These are phyloP conservation scores for Pyrochroa serraticornis DNA, from an alignment of 2,888 invertebrate genomes.

Conservation along the genomic window DNA sequence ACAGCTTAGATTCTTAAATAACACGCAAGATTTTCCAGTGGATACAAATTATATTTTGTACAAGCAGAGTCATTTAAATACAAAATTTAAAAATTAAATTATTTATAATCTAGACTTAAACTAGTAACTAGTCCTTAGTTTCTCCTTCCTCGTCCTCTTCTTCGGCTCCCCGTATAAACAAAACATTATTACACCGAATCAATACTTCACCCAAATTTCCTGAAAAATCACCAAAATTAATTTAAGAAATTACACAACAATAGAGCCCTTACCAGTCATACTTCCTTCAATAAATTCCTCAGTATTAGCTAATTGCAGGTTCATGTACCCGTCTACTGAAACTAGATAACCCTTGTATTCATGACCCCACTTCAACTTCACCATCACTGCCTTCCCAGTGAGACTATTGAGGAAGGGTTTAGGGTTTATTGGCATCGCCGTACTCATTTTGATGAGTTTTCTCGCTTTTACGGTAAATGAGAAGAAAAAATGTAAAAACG, in stretches of 20 bases:
- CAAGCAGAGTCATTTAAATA: background rate
- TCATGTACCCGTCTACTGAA: slow-evolving; percentile 99
- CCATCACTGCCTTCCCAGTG: slow-evolving; percentile 96
- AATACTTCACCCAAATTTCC: slow-evolving; percentile 90
- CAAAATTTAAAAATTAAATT: background rate
- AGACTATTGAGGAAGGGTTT: slow-evolving; percentile 98
- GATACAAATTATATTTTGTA: too few relatives aligned
- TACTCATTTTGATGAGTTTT: slow-evolving; percentile 63
- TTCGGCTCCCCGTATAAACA: slow-evolving; percentile 93
- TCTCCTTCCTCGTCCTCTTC: slow-evolving; percentile 98
- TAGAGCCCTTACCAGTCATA: slow-evolving; percentile 71
- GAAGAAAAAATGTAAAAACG: slow-evolving; percentile 12
- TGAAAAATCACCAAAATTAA: background rate
- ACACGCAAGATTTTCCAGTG: too few relatives aligned
- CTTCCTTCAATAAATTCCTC: slow-evolving; percentile 96
- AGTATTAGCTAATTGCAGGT: slow-evolving; percentile 95
- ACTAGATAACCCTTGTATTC: slow-evolving; percentile 99
- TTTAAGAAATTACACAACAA: background rate
- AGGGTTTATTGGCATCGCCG: slow-evolving; percentile 96
- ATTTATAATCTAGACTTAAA: background rate
- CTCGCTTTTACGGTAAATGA: background rate
- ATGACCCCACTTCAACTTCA: slow-evolving; percentile 99
- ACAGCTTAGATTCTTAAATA: too few relatives aligned
- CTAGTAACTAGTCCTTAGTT: slow-evolving; percentile 76
- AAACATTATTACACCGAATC: slow-evolving; percentile 95